A percentile compares a stretch with the other conserved stretches of the same genome.
These are phyloP conservation scores for Sparidentex hasta DNA, from an alignment of 2,797 vertebrate genomes.

Conservation along the genomic window DNA sequence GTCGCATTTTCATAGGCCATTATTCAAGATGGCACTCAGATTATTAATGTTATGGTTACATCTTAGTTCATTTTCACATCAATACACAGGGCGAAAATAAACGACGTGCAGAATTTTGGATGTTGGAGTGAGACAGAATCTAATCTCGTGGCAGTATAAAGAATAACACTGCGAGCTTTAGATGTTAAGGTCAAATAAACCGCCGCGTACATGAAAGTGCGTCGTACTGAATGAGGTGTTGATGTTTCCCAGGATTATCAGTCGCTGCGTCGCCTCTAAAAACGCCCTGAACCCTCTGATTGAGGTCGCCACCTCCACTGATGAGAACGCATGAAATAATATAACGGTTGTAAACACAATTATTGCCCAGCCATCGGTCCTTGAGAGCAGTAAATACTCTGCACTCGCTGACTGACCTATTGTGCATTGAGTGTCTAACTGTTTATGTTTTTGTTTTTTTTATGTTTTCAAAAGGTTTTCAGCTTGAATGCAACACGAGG, in stretches of 20 bases:
- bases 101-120: not conserved
- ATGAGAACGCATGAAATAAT: constrained; percentile 15
- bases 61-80: not conserved
- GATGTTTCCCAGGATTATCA: constrained; percentile 7
- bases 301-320: constrained; percentile 24
- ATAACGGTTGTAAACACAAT: not conserved
- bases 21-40: not conserved
- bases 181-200: not conserved
- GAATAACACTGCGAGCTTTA: not conserved
- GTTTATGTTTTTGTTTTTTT: constrained; percentile 25
- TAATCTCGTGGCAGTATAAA: not conserved
- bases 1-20: not conserved
- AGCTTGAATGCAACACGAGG: not conserved
- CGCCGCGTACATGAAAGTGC: not conserved
- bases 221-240: not conserved
- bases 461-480: not conserved
- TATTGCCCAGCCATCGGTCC: not conserved
- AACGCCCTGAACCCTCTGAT: constrained; percentile 22
- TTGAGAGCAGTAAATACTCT: not conserved
- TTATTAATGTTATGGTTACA: no score
- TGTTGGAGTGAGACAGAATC: not conserved
- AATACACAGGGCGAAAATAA: not conserved
- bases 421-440: constrained; percentile 20
- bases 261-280: not conserved
- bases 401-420: constrained; percentile 31